Base-by-base conservation (phyloP, 2,888 invertebrate species). In the Apotomis turbidana region DNA sequence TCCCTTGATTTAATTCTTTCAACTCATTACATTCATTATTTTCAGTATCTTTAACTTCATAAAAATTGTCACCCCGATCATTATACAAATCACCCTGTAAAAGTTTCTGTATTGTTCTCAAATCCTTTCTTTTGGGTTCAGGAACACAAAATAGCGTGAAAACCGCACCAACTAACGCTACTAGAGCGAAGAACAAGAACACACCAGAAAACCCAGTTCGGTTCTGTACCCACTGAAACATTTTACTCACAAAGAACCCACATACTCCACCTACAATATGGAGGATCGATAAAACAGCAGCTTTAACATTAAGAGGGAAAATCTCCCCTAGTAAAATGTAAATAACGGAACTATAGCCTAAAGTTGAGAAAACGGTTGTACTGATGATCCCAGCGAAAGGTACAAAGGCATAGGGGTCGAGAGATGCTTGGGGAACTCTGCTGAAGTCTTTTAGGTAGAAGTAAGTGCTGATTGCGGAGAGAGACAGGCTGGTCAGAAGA, bases 101-200 rank as follows among this genome's bases (percentile, higher is more conserved):
- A 63, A 93, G 86, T 36, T 91, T 87, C 78, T 94, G 94, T 63
- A 95, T 94, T 74, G 95, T 93, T 46, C 89, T 81, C 49, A 95
- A 85, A 60, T 94, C 94, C 76, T 94, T 94, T 0, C 94, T 94
- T 76, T 92, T 94, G 0, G 95, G 95, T 83, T 95, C 95, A 2
- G 94, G 95, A 0, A 95, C 93, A 66, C 87, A 72, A n/a, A 91
- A 81, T 15, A 85, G 79, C 4, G 94, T 90, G 75, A 94, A 94
- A 6, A 90, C 63, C 0, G 93, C 87, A 0, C 95, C 94, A n/a
- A 85, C 62, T 12, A 93, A 82, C 3, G 94, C 90, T 3, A 90
- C 84, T 0, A 78, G 55, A 0, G 93, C 88, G 74, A 93, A 95
- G 71, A 93, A 84, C 76, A 88, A 89, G 73, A 95, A 94, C 0